phyloP scores from a whole-genome alignment of 1,140 invertebrate species.

The Aphelenchoides avenae region DNA sequence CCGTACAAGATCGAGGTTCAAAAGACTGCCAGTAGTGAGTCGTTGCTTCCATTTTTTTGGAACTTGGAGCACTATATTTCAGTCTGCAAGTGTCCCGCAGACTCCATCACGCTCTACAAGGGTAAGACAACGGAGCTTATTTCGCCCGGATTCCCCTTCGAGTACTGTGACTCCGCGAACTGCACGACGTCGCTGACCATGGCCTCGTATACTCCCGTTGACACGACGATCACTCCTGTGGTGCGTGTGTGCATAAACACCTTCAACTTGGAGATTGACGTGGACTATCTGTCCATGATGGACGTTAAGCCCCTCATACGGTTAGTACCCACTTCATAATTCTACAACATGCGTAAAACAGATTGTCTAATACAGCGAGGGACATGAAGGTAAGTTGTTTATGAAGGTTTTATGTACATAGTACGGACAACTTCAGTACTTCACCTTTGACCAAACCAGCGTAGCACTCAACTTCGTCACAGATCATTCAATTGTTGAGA shows the following conservation, averaged over 20 bases:
- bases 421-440: slow-evolving; percentile 15
- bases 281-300: slow-evolving; percentile 18
- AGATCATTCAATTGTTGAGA: slow-evolving; percentile 22
- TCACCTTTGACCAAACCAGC: slow-evolving; percentile 26
- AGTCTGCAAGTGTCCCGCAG: slow-evolving; percentile 25
- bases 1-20: too few relatives aligned
- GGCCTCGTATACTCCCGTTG: too few relatives aligned
- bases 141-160: slow-evolving; percentile 33
- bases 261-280: slow-evolving; percentile 25
- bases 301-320: slow-evolving; percentile 15
- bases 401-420: not conserved
- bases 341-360: too few relatives aligned
- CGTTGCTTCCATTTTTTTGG: slow-evolving; percentile 13
- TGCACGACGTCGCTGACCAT: slow-evolving; percentile 18
- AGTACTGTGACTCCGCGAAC: slow-evolving; percentile 32
- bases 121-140: not conserved
- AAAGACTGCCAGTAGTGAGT: slow-evolving; percentile 9
- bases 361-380: too few relatives aligned
- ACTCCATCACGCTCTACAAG: slow-evolving; percentile 3
- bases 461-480: slow-evolving; percentile 30
- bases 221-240: not conserved
- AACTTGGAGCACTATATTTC: slow-evolving; percentile 5
- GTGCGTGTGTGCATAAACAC: slow-evolving; percentile 9
- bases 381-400: too few relatives aligned
- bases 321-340: too few relatives aligned